These are phyloP conservation scores for Drosophila orena DNA, from an alignment of 1,140 invertebrate genomes.

Conservation along the genomic window DNA sequence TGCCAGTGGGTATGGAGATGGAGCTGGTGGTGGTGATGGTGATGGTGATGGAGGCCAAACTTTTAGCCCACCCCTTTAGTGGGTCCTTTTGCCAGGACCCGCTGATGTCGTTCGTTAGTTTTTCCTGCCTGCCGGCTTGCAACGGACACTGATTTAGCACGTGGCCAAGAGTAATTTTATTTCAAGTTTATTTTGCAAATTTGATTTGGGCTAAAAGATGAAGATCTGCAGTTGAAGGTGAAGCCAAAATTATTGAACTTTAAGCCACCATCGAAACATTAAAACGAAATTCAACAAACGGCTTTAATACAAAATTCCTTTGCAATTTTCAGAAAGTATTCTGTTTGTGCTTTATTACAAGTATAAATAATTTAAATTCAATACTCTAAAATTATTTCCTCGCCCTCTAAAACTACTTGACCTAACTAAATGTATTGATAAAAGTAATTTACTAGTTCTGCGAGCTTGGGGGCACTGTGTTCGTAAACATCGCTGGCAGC, in stretches of 20 bases:
- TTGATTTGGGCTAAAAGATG: background rate
- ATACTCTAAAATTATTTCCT: too few species aligned
- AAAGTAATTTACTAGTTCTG: background rate
- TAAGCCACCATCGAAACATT: too few species aligned
- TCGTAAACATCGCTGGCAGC: conserved; percentile 22
- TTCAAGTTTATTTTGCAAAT: conserved; percentile 1
- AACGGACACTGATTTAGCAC: conserved; percentile 11
- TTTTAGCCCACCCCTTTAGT: conserved; percentile 12
- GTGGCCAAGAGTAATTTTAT: background rate
- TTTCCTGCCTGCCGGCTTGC: conserved; percentile 17
- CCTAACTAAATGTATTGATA: too few species aligned
- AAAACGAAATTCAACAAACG: background rate
- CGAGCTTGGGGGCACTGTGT: conserved; percentile 17
- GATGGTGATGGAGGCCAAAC: background rate
- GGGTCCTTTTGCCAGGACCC: conserved; percentile 24
- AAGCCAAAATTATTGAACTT: background rate
- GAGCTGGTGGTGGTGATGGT: background rate
- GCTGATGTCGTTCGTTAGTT: conserved; percentile 44
- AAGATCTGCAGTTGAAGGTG: background rate
- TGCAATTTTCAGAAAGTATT: too few species aligned
- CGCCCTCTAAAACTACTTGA: too few species aligned
- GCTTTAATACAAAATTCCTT: too few species aligned
- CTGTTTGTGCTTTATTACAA: too few species aligned
- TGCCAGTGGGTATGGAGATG: background rate
- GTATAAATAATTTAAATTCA: too few species aligned